These are phyloP conservation scores for mouse (Mus musculus) DNA, from an alignment of 2,113 vertebrate genomes.

Conservation along the genomic window GRCm39 chr9:75410501-75411000, in stretches of 20 bases:
- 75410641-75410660: background rate
- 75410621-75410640: background rate
- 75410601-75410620: background rate
- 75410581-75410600: background rate
- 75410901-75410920: background rate
- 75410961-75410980: background rate
- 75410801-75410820: background rate
- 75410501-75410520: background rate
- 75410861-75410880: too few relatives aligned
- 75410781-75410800: background rate
- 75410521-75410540: background rate
- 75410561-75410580: constrained; percentile 1
- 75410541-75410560: background rate
- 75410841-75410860: background rate
- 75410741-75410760: background rate
- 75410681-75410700: background rate
- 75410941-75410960: background rate
- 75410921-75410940: background rate
- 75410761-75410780: background rate
- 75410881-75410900: background rate
- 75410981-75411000: background rate
- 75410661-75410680: background rate
- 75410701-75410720: background rate
- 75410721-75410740: background rate
- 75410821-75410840: background rate